Evolutionary conservation across 1,140 invertebrate genomes (phyloP), one percentile per base, ranked within the genome.

Genomic region (Eriosoma lanigerum): DNA sequence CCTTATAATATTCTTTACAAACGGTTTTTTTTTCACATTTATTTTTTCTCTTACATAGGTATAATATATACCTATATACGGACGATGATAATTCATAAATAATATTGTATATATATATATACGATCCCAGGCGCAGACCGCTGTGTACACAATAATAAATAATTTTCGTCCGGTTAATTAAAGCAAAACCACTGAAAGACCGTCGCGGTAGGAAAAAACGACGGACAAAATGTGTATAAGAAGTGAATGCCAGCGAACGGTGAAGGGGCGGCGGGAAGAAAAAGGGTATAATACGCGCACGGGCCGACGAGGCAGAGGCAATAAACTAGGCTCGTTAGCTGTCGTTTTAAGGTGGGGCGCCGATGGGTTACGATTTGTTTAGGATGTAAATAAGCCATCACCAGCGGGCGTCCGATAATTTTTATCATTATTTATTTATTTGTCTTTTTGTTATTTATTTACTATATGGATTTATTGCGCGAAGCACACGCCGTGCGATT

Each of bases 271-370:
- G 21, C 26, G 54, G 10, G 60, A 52, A 72, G 13, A 13, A 54
- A 62, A 70, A 50, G 62, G 62, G 46, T 48, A 81, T 44, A 78
- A 29, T 38, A 38, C 3, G 13, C 44, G 24, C 21, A 46, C 48
- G n/a, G 24, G 32, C 46, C 24, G 21, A 21, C 32, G 50, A 82
- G 62, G 19, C 29, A 44, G 81, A 46, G 54, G 75, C 32, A 60
- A 78, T 78, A 78, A 78, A 78, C 75, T 78, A 78, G 75, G 75
- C 75, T 78, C 38, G 75, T 78, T 82, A 78, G 76, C 64, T 82
- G 75, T 82, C 66, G 81, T 82, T 82, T 80, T 80, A 80, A 80
- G 81, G 62, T 52, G 50, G 81, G 56, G 73, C 81, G 58, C 60
- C 60, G 75, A 78, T 78, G 75, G 75, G 75, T 78, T 78, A 78